Conservation (phyloP, 2,113 vertebrate species). For the Meriones unguiculatus region DNA sequence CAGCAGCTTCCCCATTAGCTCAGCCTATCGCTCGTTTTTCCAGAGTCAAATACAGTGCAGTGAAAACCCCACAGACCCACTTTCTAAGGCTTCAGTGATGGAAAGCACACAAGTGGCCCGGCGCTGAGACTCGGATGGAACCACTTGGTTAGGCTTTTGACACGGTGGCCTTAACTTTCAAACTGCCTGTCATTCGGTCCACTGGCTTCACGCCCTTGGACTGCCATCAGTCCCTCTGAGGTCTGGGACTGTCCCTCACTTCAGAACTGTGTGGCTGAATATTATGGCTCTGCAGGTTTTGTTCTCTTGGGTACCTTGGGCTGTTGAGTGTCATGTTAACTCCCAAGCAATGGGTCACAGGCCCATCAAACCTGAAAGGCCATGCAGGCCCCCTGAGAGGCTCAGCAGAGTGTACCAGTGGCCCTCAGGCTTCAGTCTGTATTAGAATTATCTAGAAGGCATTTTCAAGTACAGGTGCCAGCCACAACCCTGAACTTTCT, state of each 20-base stretch:
- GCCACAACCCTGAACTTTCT: neutral
- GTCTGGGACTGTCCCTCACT: constrained; percentile 45
- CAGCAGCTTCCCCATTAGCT: neutral
- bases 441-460: neutral
- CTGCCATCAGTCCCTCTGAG: constrained; percentile 30
- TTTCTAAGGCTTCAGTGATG: neutral
- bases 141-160: neutral
- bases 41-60: neutral
- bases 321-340: constrained; percentile 35
- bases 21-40: neutral
- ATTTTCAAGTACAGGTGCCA: neutral
- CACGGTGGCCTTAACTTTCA: constrained; percentile 53
- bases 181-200: neutral
- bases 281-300: constrained; percentile 47
- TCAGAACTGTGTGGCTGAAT: neutral
- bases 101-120: neutral
- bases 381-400: neutral
- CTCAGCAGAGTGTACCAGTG: neutral
- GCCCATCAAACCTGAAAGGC: neutral
- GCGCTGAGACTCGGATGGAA: neutral
- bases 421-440: neutral
- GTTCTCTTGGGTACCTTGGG: constrained; percentile 39
- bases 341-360: neutral
- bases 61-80: neutral
- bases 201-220: neutral